phyloP scores from a whole-genome alignment of 2,797 vertebrate species.

The Hydrophis major region DNA sequence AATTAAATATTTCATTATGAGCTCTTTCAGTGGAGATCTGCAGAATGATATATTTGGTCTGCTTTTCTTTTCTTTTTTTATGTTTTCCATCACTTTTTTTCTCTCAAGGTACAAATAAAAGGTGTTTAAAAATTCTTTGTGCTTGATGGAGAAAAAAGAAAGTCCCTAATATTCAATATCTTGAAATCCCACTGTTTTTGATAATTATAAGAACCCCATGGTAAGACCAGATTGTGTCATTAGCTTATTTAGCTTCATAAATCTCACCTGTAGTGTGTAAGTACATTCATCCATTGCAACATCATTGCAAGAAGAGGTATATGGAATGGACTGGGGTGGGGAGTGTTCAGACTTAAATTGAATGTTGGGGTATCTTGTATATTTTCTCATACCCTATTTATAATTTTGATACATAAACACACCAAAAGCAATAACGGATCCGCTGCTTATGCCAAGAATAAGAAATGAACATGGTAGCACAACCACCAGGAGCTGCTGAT shows the following conservation, averaged over 20 bases:
- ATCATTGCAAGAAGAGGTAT: neutral
- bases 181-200: constrained; percentile 24
- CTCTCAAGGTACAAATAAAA: constrained; percentile 10
- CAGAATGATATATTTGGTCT: neutral
- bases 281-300: neutral
- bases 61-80: constrained; percentile 4
- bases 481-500: neutral
- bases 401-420: constrained; percentile 14
- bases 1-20: constrained; percentile 34
- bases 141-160: neutral
- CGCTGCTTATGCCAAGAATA: neutral
- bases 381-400: neutral
- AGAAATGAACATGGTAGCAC: neutral
- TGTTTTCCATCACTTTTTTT: neutral
- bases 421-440: constrained; percentile 13
- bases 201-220: constrained; percentile 12
- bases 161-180: constrained; percentile 21
- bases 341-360: constrained; percentile 10
- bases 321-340: neutral
- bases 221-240: constrained; percentile 3
- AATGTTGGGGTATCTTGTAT: neutral
- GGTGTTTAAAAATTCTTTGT: neutral
- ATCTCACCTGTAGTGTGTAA: constrained; percentile 16
- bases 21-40: neutral
- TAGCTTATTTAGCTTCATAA: constrained; percentile 27